A percentile compares a stretch with the other conserved stretches of the same genome.
These are phyloP conservation scores for Hydrotaea cyrtoneurina DNA, from an alignment of 2,888 invertebrate genomes.

Conservation along the genomic window DNA sequence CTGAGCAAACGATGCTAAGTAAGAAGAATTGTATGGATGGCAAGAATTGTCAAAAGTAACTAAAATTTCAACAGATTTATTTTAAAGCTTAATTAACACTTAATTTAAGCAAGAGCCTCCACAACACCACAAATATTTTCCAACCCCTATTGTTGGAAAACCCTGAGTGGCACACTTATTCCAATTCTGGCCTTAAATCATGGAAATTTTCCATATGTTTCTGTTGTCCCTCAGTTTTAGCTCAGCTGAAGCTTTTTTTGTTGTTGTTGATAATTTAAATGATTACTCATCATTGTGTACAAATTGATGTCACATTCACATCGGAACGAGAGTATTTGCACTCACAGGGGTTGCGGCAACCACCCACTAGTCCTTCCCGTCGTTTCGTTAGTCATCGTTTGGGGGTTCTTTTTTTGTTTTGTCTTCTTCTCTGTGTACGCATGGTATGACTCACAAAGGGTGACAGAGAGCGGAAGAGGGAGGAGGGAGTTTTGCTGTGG, in stretches of 20 bases:
- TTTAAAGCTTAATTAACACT: too few species aligned
- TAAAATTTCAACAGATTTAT: too few species aligned
- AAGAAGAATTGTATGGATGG: too few species aligned
- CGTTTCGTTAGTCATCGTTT: slow-evolving; percentile 1
- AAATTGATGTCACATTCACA: slow-evolving; percentile 26
- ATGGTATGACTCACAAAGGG: slow-evolving; percentile 9
- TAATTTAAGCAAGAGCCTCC: too few species aligned
- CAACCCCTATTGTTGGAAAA: too few species aligned
- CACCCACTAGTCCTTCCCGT: neutral
- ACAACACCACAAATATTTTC: too few species aligned
- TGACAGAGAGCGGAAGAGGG: neutral
- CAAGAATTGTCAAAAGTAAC: too few species aligned
- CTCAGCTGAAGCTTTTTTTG: neutral
- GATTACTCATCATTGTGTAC: slow-evolving; percentile 25
- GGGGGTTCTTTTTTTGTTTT: neutral
- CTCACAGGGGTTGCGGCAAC: slow-evolving; percentile 7
- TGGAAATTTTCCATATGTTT: too few species aligned
- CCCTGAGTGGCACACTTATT: too few species aligned
- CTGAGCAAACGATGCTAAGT: too few species aligned
- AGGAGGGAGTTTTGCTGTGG: slow-evolving; percentile 7
- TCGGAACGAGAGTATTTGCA: neutral
- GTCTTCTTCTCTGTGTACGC: neutral
- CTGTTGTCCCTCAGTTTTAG: too few species aligned
- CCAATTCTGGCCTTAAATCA: too few species aligned
- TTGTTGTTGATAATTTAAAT: neutral